These are phyloP conservation scores for Vanessa cardui DNA, from an alignment of 2,888 invertebrate species.

Conservation along the genomic window DNA sequence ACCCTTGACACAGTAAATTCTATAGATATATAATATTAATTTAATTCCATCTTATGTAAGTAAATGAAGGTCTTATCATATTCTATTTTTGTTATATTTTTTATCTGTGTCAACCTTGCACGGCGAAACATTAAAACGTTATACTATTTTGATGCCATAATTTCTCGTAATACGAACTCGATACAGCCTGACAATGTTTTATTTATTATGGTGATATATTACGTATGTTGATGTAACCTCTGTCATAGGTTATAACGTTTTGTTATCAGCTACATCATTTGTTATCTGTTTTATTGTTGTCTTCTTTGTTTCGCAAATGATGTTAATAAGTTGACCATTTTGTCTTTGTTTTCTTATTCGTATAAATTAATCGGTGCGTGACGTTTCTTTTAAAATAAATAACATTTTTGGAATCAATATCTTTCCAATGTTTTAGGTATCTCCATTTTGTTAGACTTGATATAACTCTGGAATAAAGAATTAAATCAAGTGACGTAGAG, in stretches of 20 bases:
- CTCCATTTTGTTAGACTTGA: too few species aligned
- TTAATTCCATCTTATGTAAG: neutral
- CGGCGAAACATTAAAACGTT: neutral
- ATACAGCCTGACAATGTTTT: neutral
- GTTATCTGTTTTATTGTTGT: neutral
- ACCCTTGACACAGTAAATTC: neutral
- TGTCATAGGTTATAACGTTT: neutral
- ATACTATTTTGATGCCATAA: neutral
- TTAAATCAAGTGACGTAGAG: neutral
- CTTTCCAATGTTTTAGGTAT: too few species aligned
- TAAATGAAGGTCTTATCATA: neutral
- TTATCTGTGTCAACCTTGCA: neutral
- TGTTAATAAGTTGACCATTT: too few species aligned
- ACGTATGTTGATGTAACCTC: neutral
- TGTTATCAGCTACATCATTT: neutral
- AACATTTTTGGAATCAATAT: too few species aligned
- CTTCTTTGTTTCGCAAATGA: too few species aligned
- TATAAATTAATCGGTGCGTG: too few species aligned
- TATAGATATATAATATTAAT: neutral
- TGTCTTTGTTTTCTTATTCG: too few species aligned
- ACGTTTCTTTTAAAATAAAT: too few species aligned
- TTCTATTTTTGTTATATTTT: neutral
- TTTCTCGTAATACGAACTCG: neutral
- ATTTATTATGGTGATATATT: neutral
- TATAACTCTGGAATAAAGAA: too few species aligned